These are phyloP conservation scores for Drymonia ruficornis DNA, from an alignment of 2,888 invertebrate genomes.

Conservation along the genomic window DNA sequence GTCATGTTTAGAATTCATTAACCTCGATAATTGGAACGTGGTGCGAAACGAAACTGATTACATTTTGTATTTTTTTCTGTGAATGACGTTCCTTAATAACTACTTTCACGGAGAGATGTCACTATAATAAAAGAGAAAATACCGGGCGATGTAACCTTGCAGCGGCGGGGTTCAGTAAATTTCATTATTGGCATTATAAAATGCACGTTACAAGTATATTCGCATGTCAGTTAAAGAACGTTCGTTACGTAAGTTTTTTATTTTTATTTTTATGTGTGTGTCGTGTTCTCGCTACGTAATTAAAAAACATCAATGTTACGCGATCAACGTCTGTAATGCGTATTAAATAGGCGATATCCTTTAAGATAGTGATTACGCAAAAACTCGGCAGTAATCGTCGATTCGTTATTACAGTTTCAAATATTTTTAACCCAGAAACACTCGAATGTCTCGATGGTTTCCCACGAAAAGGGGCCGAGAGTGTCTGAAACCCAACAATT, in stretches of 20 bases:
- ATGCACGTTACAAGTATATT: conserved; percentile 26
- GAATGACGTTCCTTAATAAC: conserved; percentile 26
- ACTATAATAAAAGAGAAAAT: conserved; percentile 50
- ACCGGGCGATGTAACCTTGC: conserved; percentile 38
- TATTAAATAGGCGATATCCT: conserved; percentile 48
- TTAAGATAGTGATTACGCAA: conserved; percentile 35
- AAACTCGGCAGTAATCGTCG: conserved; percentile 25
- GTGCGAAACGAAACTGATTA: conserved; percentile 36
- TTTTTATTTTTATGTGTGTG: conserved; percentile 19
- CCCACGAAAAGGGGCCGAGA: conserved; percentile 46
- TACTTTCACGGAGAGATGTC: conserved; percentile 45
- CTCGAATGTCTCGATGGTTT: conserved; percentile 28
- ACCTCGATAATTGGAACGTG: conserved; percentile 46
- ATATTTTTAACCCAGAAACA: conserved; percentile 14
- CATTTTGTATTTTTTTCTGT: conserved; percentile 24
- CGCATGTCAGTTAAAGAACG: conserved; percentile 20
- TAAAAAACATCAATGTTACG: conserved; percentile 49
- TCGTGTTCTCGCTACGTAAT: conserved; percentile 33
- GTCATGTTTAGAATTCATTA: conserved; percentile 59
- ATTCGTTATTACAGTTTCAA: conserved; percentile 19
- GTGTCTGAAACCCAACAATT: conserved; percentile 45
- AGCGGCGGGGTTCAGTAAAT: conserved; percentile 29
- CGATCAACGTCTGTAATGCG: conserved; percentile 41
- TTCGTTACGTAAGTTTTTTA: conserved; percentile 32
- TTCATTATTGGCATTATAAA: conserved; percentile 30